phyloP scores from a whole-genome alignment of 2,888 invertebrate species.

The Eueremaeus valkanovi region DNA sequence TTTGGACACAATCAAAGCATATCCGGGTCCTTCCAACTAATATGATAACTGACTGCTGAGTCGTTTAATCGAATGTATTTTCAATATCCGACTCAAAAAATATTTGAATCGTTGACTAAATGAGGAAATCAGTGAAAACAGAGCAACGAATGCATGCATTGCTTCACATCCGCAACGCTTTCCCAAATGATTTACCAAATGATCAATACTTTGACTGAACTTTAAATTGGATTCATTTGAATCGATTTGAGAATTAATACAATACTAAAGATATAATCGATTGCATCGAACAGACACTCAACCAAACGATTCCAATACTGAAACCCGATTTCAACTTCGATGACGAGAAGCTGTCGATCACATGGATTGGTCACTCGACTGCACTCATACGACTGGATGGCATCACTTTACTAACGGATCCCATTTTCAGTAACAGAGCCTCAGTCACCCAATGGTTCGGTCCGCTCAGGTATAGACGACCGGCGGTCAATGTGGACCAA shows the following conservation, averaged over 20 bases:
- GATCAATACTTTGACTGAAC: too few species aligned
- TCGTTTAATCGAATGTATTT: too few species aligned
- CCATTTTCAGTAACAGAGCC: constrained; percentile 53
- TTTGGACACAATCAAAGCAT: too few species aligned
- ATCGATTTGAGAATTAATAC: background rate
- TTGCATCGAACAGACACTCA: constrained; percentile 46
- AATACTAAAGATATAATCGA: background rate
- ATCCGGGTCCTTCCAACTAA: too few species aligned
- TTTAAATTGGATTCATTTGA: background rate
- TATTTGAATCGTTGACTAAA: too few species aligned
- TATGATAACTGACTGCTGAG: too few species aligned
- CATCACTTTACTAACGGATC: constrained; percentile 54
- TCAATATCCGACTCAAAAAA: too few species aligned
- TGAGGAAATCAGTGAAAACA: too few species aligned
- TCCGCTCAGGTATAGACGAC: constrained; percentile 52
- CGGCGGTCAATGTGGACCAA: constrained; percentile 51
- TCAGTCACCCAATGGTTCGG: constrained; percentile 51
- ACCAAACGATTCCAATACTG: constrained; percentile 50
- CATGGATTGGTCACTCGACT: constrained; percentile 57
- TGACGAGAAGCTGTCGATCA: constrained; percentile 45
- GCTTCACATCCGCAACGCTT: too few species aligned
- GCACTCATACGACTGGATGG: constrained; percentile 54
- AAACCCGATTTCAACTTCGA: constrained; percentile 49
- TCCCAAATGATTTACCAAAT: too few species aligned
- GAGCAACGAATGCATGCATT: too few species aligned